Percentiles rank a stretch among this genome's conserved stretches.
phyloP scores from a whole-genome alignment of 2,888 invertebrate species.

The Synanthedon myopaeformis region DNA sequence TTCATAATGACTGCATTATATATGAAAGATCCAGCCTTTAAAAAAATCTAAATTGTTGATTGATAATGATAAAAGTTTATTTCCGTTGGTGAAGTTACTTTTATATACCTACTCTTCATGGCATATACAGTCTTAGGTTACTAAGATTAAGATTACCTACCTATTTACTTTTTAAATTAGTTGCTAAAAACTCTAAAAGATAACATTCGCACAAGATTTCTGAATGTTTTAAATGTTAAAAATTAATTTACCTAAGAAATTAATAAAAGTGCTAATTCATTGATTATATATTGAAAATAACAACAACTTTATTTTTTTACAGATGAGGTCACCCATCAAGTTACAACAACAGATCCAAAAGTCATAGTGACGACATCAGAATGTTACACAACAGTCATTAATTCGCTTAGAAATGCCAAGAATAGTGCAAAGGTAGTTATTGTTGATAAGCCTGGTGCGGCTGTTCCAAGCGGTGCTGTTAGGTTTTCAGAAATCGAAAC shows the following conservation, averaged over 20 bases:
- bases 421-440: slow-evolving; percentile 65
- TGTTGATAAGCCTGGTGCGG: slow-evolving; percentile 48
- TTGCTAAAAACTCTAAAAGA: too few relatives aligned
- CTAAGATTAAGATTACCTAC: too few relatives aligned
- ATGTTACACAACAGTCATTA: slow-evolving; percentile 55
- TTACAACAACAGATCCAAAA: slow-evolving; percentile 73
- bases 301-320: slow-evolving; percentile 24
- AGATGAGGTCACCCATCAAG: slow-evolving; percentile 79
- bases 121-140: too few relatives aligned
- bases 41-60: too few relatives aligned
- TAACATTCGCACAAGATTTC: not conserved
- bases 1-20: too few relatives aligned
- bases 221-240: not conserved
- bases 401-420: slow-evolving; percentile 53
- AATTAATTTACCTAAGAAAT: not conserved
- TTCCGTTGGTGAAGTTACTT: too few relatives aligned
- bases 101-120: too few relatives aligned
- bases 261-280: slow-evolving; percentile 1
- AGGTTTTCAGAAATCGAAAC: slow-evolving; percentile 73
- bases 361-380: slow-evolving; percentile 71
- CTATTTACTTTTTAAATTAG: too few relatives aligned
- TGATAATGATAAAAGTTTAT: too few relatives aligned
- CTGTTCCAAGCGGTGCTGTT: slow-evolving; percentile 66
- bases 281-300: not conserved
- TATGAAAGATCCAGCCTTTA: too few relatives aligned